A percentile compares a stretch with the other conserved stretches of the same genome.
These are phyloP conservation scores for Dryas iulia DNA, from an alignment of 1,140 invertebrate species.

Conservation along the genomic window DNA sequence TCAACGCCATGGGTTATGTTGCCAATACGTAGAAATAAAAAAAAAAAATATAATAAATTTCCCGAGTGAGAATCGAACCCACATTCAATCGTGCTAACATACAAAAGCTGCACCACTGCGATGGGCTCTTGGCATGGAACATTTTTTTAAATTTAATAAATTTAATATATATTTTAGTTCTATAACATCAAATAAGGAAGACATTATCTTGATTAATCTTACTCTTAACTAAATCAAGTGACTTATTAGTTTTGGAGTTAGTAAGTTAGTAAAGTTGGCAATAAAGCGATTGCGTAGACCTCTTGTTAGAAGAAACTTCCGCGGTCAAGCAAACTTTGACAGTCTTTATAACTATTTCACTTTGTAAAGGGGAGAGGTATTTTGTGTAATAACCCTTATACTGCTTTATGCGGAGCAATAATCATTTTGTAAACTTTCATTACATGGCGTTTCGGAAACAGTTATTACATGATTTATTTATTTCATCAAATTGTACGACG, in stretches of 20 bases:
- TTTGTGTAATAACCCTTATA: background rate
- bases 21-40: no score
- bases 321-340: slow-evolving; percentile 22
- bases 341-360: slow-evolving; percentile 31
- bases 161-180: background rate
- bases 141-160: no score
- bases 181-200: background rate
- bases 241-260: slow-evolving; percentile 15
- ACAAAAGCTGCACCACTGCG: no score
- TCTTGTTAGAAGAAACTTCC: slow-evolving; percentile 19
- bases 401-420: background rate
- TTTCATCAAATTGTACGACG: no score
- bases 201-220: slow-evolving; percentile 4
- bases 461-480: no score
- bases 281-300: slow-evolving; percentile 20
- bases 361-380: slow-evolving; percentile 26
- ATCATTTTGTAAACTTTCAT: background rate
- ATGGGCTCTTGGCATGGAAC: no score
- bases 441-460: no score
- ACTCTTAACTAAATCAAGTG: slow-evolving; percentile 5
- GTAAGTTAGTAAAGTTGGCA: slow-evolving; percentile 4
- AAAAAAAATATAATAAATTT: no score
- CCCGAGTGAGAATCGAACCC: no score
- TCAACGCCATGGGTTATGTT: no score
- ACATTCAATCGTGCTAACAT: no score